Evolutionary conservation across 1,140 invertebrate species (phyloP), one percentile per base, ranked within the genome.

Genomic region (Triops cancriformis): DNA sequence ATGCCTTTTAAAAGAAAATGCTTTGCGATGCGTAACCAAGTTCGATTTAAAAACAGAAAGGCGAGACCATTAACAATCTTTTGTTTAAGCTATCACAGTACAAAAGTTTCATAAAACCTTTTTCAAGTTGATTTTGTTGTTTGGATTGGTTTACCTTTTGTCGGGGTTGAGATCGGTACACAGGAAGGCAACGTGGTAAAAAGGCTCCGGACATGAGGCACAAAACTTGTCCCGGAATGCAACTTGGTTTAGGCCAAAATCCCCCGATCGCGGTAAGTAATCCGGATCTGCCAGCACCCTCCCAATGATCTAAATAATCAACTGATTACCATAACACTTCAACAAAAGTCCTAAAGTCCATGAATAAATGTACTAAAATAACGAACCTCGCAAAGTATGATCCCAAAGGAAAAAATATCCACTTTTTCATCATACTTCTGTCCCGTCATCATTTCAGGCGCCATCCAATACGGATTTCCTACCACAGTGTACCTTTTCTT

Each of bases 381-480:
- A 72, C 72, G n/a, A 83, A 96, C 93, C 89, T 98, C 97, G 84
- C 96, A 98, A 6, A 98, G 86, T 77, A 98, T 93, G 73, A 98
- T 97, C 6, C 97, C 96, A 86, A 96, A 98, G 37, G 96, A 98
- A 85, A 98, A 98, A 77, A 98, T 91, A 84, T 98, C 97, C 18
- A 98, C 95, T 86, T 97, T 96, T 84, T 98, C 95, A 84, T 98
- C 94, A 84, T 98, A 98, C 81, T 94, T 94, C 80, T 95, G 92
- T 28, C 95, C 96, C 84, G 94, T 94, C 90, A 98, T 95, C 92
- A 97, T 97, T 85, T 98, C 97, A 6, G 97, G 97, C 0, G 96
- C 96, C 95, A 98, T 98, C 95, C 95, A 98, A 84, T 97, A 98
- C 7, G 95, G 96, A 87, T 96, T 97, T 0, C 96, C 96, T 0